A percentile compares a stretch with the other conserved stretches of the same genome.
Conservation (phyloP, 1,140 invertebrate genomes). For the Drosophila nannoptera region DNA sequence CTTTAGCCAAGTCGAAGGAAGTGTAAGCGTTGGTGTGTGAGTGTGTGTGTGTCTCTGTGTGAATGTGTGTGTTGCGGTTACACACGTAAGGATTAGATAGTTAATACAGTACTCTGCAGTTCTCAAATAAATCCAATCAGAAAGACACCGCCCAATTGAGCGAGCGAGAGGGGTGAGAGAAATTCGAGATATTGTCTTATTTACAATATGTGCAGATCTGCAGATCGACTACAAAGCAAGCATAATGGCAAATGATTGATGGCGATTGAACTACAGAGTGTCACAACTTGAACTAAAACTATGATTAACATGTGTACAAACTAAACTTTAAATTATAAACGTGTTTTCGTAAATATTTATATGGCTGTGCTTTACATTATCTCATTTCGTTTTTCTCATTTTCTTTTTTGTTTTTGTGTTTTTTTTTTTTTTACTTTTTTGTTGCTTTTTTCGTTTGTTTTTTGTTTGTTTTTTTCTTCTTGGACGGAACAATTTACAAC, state of each 20-base stretch:
- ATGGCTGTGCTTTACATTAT: constrained; percentile 21
- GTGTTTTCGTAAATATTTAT: constrained; percentile 12
- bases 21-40: neutral
- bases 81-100: neutral
- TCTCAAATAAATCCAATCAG: constrained; percentile 6
- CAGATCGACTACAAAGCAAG: constrained; percentile 8
- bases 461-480: constrained; percentile 47
- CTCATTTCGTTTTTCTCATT: constrained; percentile 23
- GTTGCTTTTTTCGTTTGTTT: constrained; percentile 41
- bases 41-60: neutral
- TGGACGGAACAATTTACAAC: constrained; percentile 78
- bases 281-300: constrained; percentile 7
- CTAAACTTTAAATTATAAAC: constrained; percentile 9
- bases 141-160: neutral
- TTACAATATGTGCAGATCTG: constrained; percentile 20
- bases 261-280: constrained; percentile 27
- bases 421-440: constrained; percentile 44
- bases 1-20: constrained; percentile 8
- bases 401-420: constrained; percentile 25
- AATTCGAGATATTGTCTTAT: constrained; percentile 8
- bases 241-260: neutral
- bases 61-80: neutral
- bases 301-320: neutral
- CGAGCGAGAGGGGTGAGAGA: neutral
- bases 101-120: constrained; percentile 25